phyloP scores from a whole-genome alignment of 1,140 invertebrate species.

The Drosophila pachea region DNA sequence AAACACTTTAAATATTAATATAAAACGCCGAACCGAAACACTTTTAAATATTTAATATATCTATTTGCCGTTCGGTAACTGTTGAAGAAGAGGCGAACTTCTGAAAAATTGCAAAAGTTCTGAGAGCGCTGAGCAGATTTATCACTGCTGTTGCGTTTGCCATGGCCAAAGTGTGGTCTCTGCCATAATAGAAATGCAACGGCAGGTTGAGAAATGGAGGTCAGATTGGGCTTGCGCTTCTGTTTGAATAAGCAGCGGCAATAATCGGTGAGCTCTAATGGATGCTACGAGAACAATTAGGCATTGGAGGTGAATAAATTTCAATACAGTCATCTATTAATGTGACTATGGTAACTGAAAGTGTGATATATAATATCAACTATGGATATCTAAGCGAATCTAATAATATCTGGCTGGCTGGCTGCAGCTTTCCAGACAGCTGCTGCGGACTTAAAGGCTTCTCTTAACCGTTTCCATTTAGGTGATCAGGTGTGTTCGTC shows the following conservation, averaged over 20 bases:
- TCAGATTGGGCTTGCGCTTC: background rate
- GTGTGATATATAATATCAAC: too few species aligned
- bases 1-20: slow-evolving; percentile 45
- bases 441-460: background rate
- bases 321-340: too few species aligned
- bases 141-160: slow-evolving; percentile 28
- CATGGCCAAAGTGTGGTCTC: slow-evolving; percentile 10
- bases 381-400: too few species aligned
- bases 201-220: background rate
- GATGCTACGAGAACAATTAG: too few species aligned
- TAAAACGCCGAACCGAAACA: slow-evolving; percentile 32
- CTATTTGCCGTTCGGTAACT: slow-evolving; percentile 38
- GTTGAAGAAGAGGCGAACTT: slow-evolving; percentile 20
- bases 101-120: slow-evolving; percentile 45
- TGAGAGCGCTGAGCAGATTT: slow-evolving; percentile 35
- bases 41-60: slow-evolving; percentile 46
- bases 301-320: too few species aligned
- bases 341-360: too few species aligned
- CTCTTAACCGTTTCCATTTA: background rate
- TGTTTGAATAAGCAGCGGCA: background rate
- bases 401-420: too few species aligned
- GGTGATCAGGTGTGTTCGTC: slow-evolving; percentile 2
- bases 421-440: too few species aligned
- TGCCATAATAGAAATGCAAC: slow-evolving; percentile 27
- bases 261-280: too few species aligned